A percentile compares a stretch with the other conserved stretches of the same genome.
These are phyloP conservation scores for Sphaerophoria rueppellii DNA, from an alignment of 2,888 invertebrate species.

Conservation along the genomic window DNA sequence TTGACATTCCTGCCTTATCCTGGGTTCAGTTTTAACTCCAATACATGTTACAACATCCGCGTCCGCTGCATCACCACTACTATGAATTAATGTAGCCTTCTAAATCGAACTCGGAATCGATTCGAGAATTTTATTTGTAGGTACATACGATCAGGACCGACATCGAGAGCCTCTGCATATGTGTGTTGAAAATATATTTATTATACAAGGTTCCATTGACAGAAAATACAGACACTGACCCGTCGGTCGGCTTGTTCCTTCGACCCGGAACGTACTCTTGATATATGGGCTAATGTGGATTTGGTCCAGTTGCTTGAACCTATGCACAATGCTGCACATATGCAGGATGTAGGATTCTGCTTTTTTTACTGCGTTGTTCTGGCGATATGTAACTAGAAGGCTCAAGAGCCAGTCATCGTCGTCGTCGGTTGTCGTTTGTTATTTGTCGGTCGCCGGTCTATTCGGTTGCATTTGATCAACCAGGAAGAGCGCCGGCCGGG, in stretches of 20 bases:
- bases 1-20: too few species aligned
- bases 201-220: constrained; percentile 73
- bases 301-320: constrained; percentile 71
- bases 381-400: constrained; percentile 28
- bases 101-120: too few species aligned
- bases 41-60: too few species aligned
- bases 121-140: too few species aligned
- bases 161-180: constrained; percentile 47
- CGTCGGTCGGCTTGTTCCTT: constrained; percentile 68
- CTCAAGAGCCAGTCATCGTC: neutral
- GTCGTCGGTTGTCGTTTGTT: neutral
- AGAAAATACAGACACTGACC: constrained; percentile 51
- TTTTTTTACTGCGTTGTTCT: constrained; percentile 21
- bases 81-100: too few species aligned
- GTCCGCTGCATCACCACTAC: too few species aligned
- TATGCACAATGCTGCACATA: constrained; percentile 55
- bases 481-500: neutral
- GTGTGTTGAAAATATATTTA: constrained; percentile 71
- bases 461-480: constrained; percentile 57
- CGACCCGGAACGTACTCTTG: constrained; percentile 72
- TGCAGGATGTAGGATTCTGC: constrained; percentile 61
- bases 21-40: too few species aligned
- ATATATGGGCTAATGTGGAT: constrained; percentile 73
- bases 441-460: neutral
- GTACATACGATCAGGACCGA: too few species aligned